A percentile compares a stretch with the other conserved stretches of the same genome.
These are phyloP conservation scores for Dicrostonyx torquatus DNA, from an alignment of 2,797 vertebrate genomes.

Conservation along the genomic window DNA sequence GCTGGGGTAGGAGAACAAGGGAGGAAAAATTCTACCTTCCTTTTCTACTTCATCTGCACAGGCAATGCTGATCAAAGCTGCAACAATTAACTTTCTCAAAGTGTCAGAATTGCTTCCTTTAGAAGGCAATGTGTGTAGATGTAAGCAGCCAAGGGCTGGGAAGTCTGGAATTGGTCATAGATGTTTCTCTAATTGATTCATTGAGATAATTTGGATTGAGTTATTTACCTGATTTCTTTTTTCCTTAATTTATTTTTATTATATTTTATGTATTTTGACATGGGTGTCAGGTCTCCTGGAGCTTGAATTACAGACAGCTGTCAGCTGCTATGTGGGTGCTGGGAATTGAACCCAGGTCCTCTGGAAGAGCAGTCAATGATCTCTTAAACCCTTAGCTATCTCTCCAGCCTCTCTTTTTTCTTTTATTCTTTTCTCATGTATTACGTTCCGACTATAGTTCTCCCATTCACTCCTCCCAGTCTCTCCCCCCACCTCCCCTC, in stretches of 20 bases:
- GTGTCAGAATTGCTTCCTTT: neutral
- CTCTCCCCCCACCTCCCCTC: neutral
- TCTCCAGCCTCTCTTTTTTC: neutral
- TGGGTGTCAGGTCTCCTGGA: too few relatives aligned
- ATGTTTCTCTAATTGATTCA: constrained; percentile 30
- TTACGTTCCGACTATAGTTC: neutral
- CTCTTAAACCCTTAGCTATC: too few relatives aligned
- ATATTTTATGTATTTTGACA: too few relatives aligned
- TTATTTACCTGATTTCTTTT: constrained; percentile 27
- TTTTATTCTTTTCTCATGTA: neutral
- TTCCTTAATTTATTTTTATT: neutral
- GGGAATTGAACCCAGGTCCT: too few relatives aligned
- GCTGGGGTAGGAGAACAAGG: neutral
- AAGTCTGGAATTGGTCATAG: neutral
- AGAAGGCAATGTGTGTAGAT: neutral
- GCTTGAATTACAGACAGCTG: too few relatives aligned
- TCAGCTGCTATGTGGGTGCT: too few relatives aligned
- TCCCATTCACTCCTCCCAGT: neutral
- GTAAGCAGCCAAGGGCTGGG: neutral
- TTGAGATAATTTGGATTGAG: neutral
- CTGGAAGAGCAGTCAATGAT: too few relatives aligned
- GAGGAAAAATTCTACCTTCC: neutral
- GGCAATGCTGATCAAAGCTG: constrained; percentile 5
- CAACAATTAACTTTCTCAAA: constrained; percentile 40
- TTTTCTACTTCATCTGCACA: constrained; percentile 10